Percentiles rank a stretch among this genome's conserved stretches.
phyloP scores from a whole-genome alignment of 92 coral and sea anemone species.

The Porites divaricata region DNA sequence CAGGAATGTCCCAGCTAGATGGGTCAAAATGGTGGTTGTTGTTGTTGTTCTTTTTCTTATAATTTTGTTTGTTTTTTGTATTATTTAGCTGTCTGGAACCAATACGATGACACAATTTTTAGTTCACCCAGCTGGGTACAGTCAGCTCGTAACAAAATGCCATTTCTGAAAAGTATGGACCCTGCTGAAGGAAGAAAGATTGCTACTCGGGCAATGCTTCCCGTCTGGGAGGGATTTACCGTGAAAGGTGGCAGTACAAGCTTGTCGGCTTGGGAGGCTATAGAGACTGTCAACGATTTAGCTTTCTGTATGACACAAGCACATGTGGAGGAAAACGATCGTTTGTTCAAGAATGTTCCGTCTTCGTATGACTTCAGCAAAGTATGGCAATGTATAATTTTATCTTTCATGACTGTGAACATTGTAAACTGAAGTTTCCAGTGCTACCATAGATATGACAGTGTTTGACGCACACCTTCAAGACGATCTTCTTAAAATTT shows the following conservation, averaged over 20 bases:
- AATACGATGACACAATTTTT: slow-evolving; percentile 67
- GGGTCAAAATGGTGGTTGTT: too few relatives aligned
- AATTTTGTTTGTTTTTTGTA: not conserved
- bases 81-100: slow-evolving; percentile 62
- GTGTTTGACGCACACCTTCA: too few relatives aligned
- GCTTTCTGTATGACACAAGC: slow-evolving; percentile 58
- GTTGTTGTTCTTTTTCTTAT: not conserved
- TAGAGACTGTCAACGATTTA: slow-evolving; percentile 34
- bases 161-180: slow-evolving; percentile 30
- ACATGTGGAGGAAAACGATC: not conserved
- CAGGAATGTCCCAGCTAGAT: too few relatives aligned
- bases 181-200: slow-evolving; percentile 53
- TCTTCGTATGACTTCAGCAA: not conserved
- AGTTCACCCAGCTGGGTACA: slow-evolving; percentile 3
- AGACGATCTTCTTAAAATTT: too few relatives aligned
- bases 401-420: too few relatives aligned
- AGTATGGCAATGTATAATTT: not conserved
- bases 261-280: slow-evolving; percentile 39
- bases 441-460: too few relatives aligned
- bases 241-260: not conserved
- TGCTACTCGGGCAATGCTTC: slow-evolving; percentile 58
- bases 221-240: slow-evolving; percentile 57
- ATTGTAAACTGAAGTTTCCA: too few relatives aligned
- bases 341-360: not conserved
- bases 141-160: slow-evolving; percentile 28